Base-by-base conservation (phyloP, 2,888 invertebrate species). In the Idaea biselata region DNA sequence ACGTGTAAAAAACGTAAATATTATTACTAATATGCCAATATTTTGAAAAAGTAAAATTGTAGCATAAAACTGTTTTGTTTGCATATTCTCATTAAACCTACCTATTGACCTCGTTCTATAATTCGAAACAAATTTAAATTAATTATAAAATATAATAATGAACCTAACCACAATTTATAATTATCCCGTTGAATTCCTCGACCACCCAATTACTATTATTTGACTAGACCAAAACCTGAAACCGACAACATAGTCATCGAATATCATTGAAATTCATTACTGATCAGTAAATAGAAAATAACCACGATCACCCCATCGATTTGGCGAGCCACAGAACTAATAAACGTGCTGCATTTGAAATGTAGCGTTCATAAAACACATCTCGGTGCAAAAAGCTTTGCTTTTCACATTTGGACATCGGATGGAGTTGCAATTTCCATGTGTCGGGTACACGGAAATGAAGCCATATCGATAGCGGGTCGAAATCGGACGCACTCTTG, bases 371-470 rank as follows among this genome's bases (percentile, higher is more conserved):
- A 62, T 65, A 63, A 73, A 76, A 73, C 72, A 69, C 71, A 70
- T 68, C 62, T 62, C 61, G 58, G 60, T 16, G 64, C 64, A 71
- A 74, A 71, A 71, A 60, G 55, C 66, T 64, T 64, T 63, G 66
- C 65, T 65, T 67, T 70, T 68, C 67, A 74, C 69, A 63, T 64
- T 72, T 76, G 67, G 71, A 72, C 71, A 74, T 68, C 69, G 76
- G 76, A 78, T 75, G 77, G 75, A 77, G 72, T 80, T 73, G 83
- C 86, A 87, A 89, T 89, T 89, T 89, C 89, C 89, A 87, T 70
- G 75, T 83, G 87, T 80, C 84, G 75, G 69, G 71, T 73, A 62
- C 67, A 70, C 84, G 89, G 90, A 90, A 89, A 90, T 89, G 81
- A 83, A 86, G 80, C 77, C 73, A 77, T 78, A 75, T 80, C 77